phyloP scores from a whole-genome alignment of 2,888 invertebrate genomes.

The Opisthograptis luteolata region DNA sequence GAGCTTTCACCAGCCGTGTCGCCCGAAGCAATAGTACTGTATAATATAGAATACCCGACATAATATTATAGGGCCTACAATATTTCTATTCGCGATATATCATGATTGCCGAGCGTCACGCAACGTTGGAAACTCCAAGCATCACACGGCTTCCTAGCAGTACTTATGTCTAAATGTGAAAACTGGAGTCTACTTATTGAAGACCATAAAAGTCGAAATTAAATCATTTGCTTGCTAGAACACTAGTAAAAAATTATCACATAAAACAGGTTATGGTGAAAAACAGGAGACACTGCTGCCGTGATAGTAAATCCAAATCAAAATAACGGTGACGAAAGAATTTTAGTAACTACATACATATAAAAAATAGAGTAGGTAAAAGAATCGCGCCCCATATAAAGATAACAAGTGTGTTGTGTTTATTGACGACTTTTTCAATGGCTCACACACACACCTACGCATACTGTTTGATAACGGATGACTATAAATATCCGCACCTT shows the following conservation, averaged over 20 bases:
- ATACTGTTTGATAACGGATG: constrained; percentile 43
- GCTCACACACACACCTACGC: constrained; percentile 47
- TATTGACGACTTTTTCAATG: constrained; percentile 47
- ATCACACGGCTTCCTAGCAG: constrained; percentile 27
- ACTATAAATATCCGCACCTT: constrained; percentile 6
- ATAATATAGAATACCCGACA: too few species aligned
- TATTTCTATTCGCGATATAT: constrained; percentile 46
- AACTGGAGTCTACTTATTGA: constrained; percentile 15
- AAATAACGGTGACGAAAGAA: too few species aligned
- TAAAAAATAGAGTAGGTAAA: neutral
- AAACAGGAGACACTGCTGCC: too few species aligned
- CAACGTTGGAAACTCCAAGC: constrained; percentile 56
- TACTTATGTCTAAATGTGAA: constrained; percentile 22
- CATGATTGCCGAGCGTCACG: constrained; percentile 57
- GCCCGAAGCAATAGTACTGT: constrained; percentile 43
- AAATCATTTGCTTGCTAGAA: too few species aligned
- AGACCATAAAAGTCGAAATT: neutral
- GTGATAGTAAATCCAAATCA: too few species aligned
- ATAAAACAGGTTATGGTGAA: too few species aligned
- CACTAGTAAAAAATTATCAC: too few species aligned
- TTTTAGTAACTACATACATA: constrained; percentile 2
- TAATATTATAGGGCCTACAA: constrained; percentile 33
- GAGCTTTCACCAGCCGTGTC: constrained; percentile 72
- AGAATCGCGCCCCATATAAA: neutral
- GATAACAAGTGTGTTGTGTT: neutral